Conservation (phyloP, 2,113 vertebrate genomes). For the Mesocricetus auratus region DNA sequence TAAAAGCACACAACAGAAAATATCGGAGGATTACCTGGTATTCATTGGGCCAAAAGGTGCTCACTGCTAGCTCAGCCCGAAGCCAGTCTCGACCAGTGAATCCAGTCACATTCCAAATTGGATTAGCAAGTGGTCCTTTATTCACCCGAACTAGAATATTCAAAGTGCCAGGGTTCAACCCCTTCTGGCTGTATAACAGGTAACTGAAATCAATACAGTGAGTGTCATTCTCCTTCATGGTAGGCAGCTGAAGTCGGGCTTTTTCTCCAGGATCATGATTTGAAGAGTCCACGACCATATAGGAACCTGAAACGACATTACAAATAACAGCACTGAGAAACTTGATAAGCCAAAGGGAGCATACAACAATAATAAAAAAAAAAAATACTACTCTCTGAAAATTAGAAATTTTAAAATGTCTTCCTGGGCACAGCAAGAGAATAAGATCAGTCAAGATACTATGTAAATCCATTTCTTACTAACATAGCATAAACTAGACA, state of each 20-base stretch:
- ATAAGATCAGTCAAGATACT: background rate
- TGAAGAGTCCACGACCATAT: conserved; percentile 97
- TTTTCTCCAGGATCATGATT: conserved; percentile 95
- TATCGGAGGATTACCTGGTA: conserved; percentile 93
- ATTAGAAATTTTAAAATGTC: background rate
- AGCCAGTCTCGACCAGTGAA: conserved; percentile 92
- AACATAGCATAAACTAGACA: background rate
- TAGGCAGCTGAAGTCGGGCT: conserved; percentile 95
- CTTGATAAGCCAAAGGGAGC: background rate
- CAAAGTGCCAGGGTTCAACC: conserved; percentile 93
- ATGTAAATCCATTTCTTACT: background rate
- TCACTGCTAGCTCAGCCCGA: conserved; percentile 96
- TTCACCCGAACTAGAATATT: conserved; percentile 98
- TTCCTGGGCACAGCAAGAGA: background rate
- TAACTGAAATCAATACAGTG: conserved; percentile 99
- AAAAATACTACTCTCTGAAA: background rate
- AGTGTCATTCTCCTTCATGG: conserved; percentile 99
- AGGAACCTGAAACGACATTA: conserved; percentile 91
- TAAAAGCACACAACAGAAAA: conserved; percentile 7
- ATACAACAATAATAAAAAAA: background rate
- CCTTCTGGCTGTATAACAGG: conserved; percentile 92
- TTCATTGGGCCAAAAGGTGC: conserved; percentile 99
- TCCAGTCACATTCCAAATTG: conserved; percentile 98
- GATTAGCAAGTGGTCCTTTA: conserved; percentile 96
- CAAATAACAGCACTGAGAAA: conserved; percentile 1